A percentile compares a stretch with the other conserved stretches of the same genome.
Evolutionary conservation across 2,113 vertebrate species (phyloP).

Genomic region (Chaetodon trifascialis): DNA sequence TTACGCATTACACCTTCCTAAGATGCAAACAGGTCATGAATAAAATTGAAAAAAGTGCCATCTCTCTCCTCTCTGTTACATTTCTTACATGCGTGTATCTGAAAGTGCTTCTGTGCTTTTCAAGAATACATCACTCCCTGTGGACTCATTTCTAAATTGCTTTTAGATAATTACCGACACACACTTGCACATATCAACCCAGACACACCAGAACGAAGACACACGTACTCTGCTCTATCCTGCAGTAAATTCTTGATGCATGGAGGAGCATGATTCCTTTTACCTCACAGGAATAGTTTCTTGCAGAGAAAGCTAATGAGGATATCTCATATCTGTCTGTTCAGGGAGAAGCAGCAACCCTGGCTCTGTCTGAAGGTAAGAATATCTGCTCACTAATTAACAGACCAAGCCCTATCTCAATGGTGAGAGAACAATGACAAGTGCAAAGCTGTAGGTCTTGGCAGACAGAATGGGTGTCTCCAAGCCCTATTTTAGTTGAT

Average conservation of each 20-base stretch:
- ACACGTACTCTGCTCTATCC: not conserved
- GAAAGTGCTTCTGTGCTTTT: not conserved
- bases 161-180: conserved; percentile 46
- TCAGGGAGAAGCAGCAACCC: not conserved
- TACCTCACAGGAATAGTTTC: not conserved
- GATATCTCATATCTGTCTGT: not conserved
- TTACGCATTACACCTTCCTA: not conserved
- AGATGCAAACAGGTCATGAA: conserved; percentile 12
- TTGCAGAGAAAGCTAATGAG: not conserved
- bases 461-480: no score
- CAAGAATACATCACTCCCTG: not conserved
- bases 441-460: no score
- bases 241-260: not conserved
- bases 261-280: not conserved
- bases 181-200: not conserved
- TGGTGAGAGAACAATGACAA: no score
- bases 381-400: not conserved
- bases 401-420: no score
- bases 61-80: not conserved
- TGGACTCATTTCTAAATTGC: conserved; percentile 33
- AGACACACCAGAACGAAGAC: not conserved
- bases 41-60: not conserved
- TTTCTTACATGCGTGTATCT: not conserved
- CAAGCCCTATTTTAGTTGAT: no score
- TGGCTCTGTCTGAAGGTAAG: not conserved